Evolutionary conservation across 2,888 invertebrate genomes (phyloP).

Genomic region (Tinea semifulvella): DNA sequence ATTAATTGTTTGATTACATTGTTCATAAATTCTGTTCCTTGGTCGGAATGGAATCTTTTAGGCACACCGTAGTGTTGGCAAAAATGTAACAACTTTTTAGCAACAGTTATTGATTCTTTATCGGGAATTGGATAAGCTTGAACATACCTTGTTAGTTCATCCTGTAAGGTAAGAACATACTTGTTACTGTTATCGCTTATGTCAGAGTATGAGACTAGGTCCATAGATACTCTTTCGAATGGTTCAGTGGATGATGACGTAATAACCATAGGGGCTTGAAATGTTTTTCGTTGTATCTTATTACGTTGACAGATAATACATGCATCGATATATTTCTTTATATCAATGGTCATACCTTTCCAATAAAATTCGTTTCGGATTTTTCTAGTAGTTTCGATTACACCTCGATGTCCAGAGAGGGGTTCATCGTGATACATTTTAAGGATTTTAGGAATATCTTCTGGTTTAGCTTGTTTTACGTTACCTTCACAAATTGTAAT

Average conservation of each 20-base stretch:
- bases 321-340: constrained; percentile 25
- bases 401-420: constrained; percentile 27
- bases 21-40: constrained; percentile 29
- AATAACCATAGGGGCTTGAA: constrained; percentile 29
- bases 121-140: constrained; percentile 30
- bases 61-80: constrained; percentile 30
- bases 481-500: constrained; percentile 26
- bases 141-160: constrained; percentile 27
- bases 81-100: constrained; percentile 25
- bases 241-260: constrained; percentile 27
- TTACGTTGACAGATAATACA: constrained; percentile 25
- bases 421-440: constrained; percentile 27
- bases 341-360: constrained; percentile 28
- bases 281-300: constrained; percentile 27
- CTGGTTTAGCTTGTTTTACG: constrained; percentile 20
- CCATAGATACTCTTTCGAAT: constrained; percentile 28
- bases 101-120: constrained; percentile 27
- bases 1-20: constrained; percentile 26
- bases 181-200: constrained; percentile 24
- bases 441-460: constrained; percentile 26
- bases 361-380: constrained; percentile 26
- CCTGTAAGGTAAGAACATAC: constrained; percentile 28
- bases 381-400: constrained; percentile 26
- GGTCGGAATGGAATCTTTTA: constrained; percentile 29
- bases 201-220: constrained; percentile 30